A percentile compares a stretch with the other conserved stretches of the same genome.
These are phyloP conservation scores for Pteria penguin DNA, from an alignment of 2,888 invertebrate species.

Conservation along the genomic window DNA sequence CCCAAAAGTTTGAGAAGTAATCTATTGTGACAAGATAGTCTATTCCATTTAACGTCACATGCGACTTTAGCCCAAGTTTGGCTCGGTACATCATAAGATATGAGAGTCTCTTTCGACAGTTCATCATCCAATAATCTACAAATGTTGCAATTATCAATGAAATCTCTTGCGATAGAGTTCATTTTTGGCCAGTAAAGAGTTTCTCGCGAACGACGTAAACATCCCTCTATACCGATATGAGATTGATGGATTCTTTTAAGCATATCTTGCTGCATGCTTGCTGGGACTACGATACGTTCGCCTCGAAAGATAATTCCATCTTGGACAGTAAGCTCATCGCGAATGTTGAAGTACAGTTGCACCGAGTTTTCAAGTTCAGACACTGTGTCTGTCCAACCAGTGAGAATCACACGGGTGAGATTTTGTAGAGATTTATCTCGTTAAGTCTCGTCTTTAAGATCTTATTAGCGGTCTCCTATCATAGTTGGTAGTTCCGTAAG, in stretches of 20 bases:
- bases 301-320: constrained; percentile 35
- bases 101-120: constrained; percentile 43
- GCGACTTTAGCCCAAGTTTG: constrained; percentile 43
- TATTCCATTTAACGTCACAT: constrained; percentile 20
- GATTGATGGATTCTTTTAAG: constrained; percentile 13
- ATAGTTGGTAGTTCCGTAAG: neutral
- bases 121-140: constrained; percentile 24
- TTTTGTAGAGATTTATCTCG: neutral
- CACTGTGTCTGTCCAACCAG: neutral
- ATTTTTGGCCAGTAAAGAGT: constrained; percentile 43
- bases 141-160: constrained; percentile 36
- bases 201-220: constrained; percentile 27
- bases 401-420: neutral
- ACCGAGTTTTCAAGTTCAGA: neutral
- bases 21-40: constrained; percentile 48
- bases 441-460: neutral
- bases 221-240: constrained; percentile 29
- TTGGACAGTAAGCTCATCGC: constrained; percentile 35
- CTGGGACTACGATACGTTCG: constrained; percentile 37
- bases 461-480: neutral
- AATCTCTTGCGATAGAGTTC: constrained; percentile 35
- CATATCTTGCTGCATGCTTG: constrained; percentile 16
- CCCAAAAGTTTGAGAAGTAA: constrained; percentile 35
- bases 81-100: constrained; percentile 33
- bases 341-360: constrained; percentile 12